Conservation (phyloP, 2,888 invertebrate species). For the Boloria euphrosyne region DNA sequence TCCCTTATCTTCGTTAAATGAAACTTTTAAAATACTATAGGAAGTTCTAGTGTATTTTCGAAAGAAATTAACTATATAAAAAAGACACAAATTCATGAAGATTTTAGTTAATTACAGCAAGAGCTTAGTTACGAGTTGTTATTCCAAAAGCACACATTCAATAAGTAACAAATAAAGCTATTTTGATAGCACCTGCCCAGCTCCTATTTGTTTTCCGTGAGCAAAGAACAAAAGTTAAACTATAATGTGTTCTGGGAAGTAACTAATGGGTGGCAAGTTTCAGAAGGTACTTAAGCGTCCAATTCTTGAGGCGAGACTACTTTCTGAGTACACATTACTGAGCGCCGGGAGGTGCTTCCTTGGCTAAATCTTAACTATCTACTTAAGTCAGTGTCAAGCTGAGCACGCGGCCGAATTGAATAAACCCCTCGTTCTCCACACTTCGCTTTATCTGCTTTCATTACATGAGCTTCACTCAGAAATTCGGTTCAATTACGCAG, state of each 20-base stretch:
- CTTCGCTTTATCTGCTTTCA: constrained; percentile 74
- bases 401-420: constrained; percentile 69
- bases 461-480: constrained; percentile 73
- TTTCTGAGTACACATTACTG: constrained; percentile 78
- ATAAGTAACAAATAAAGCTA: constrained; percentile 39
- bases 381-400: constrained; percentile 73
- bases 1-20: no score
- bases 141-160: constrained; percentile 24
- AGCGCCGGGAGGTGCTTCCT: constrained; percentile 62
- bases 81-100: no score
- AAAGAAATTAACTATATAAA: neutral
- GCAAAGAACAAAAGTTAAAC: constrained; percentile 71
- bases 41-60: no score
- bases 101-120: no score
- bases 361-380: constrained; percentile 77
- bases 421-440: constrained; percentile 62
- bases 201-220: constrained; percentile 56
- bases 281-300: constrained; percentile 73
- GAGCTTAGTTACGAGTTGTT: constrained; percentile 3
- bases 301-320: constrained; percentile 73
- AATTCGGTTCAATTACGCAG: constrained; percentile 75
- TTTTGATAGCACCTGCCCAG: constrained; percentile 43
- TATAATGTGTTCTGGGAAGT: constrained; percentile 74
- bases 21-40: neutral
- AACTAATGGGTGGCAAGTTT: constrained; percentile 78